Base-by-base conservation (phyloP, 2,797 vertebrate genomes). In the Dicrostonyx torquatus region DNA sequence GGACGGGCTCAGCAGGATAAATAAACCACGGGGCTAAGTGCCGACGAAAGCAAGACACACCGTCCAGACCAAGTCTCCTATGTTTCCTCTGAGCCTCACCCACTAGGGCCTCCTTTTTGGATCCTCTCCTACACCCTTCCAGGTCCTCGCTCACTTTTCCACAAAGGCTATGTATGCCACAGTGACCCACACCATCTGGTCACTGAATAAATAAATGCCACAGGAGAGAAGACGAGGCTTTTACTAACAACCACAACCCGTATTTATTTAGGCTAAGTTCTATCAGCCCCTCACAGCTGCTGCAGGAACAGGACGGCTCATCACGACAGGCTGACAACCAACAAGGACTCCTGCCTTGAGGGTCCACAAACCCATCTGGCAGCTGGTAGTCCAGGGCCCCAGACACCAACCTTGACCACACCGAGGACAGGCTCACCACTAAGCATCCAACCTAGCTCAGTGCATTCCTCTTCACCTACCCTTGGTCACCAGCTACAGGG, bases 131-230 rank as follows among this genome's bases (percentile, higher is more conserved):
- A 50, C 29, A 3, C 14, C 14, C 26, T 70, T 31, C 48, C 10
- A n/a, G 29, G 7, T 6, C 29, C 50, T 80, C 50, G 24, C 31
- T 29, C 6, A 34, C 53, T 64, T 80, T 70, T 96, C 87, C 85
- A 85, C 93, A 72, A 93, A 43, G 58, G 77, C 55, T 22, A 22
- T 58, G 60, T n/a, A 94, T 90, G 91, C 76, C 15, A 43, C 17
- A 22, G 87, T 2, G 75, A 91, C 94, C 60, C 90, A 29, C 45
- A 66, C 40, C 53, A 89, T 11, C 60, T 93, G 73, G 93, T 22
- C 48, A 12, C 24, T 11, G 40, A 64, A 70, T 85, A 75, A 70
- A 88, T 26, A 78, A 70, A 88, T 40, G 77, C 75, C 92, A 79
- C 29, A 20, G 70, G 92, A 91, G 55, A 79, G 70, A 94, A 88